Conservation (phyloP, 1,140 invertebrate genomes). For the Uloborus diversus region DNA sequence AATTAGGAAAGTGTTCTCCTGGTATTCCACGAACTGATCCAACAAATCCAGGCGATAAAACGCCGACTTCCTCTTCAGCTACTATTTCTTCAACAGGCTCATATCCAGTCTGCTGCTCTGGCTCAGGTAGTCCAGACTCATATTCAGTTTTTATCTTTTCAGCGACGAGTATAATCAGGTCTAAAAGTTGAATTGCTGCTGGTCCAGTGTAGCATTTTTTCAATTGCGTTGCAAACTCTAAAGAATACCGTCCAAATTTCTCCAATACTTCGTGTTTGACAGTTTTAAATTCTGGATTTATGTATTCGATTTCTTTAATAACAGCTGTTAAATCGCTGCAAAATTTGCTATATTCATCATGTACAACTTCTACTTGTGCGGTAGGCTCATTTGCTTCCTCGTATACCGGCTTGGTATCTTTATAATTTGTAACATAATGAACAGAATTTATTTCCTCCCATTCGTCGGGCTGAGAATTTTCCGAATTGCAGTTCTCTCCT, state of each 20-base stretch:
- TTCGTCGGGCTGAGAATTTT: too few species aligned
- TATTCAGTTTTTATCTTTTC: background rate
- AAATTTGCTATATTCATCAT: background rate
- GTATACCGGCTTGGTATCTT: too few species aligned
- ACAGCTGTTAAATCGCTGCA: background rate
- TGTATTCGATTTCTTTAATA: background rate
- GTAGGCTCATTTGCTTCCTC: too few species aligned
- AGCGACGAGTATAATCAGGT: background rate
- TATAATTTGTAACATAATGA: too few species aligned
- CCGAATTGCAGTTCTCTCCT: too few species aligned
- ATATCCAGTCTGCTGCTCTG: too few species aligned
- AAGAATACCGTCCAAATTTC: background rate
- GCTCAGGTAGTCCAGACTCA: background rate
- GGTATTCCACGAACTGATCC: constrained; percentile 53
- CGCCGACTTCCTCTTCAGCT: background rate
- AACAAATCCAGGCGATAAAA: background rate
- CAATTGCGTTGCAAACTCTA: background rate
- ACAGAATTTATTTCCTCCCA: too few species aligned
- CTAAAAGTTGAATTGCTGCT: background rate
- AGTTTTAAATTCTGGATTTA: background rate
- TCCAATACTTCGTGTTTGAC: background rate
- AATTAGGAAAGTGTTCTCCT: constrained; percentile 62
- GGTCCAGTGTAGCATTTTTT: background rate
- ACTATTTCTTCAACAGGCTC: constrained; percentile 2
- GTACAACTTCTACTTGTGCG: background rate